phyloP scores from a whole-genome alignment of 2,797 vertebrate genomes.

The Spheniscus humboldti region DNA sequence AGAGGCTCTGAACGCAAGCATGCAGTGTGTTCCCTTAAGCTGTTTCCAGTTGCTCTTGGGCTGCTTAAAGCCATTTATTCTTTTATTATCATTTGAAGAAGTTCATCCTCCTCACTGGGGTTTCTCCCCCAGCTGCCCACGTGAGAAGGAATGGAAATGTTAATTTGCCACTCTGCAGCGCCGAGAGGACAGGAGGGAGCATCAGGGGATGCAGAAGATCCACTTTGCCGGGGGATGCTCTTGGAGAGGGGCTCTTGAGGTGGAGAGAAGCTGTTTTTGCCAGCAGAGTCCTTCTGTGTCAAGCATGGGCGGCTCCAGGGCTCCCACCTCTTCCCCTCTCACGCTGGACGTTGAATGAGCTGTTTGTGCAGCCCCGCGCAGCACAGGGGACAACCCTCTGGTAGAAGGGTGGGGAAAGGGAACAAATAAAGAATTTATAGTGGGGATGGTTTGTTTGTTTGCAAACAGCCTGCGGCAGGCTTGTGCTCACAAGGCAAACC shows the following conservation, averaged over 20 bases:
- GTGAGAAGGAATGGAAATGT: background rate
- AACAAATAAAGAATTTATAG: background rate
- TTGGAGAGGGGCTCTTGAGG: background rate
- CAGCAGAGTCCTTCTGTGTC: background rate
- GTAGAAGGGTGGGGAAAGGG: background rate
- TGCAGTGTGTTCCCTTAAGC: background rate
- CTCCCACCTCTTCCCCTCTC: background rate
- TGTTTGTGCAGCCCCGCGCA: background rate
- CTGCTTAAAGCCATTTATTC: background rate
- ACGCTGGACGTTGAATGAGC: background rate
- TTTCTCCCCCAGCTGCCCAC: background rate
- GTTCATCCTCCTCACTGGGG: background rate
- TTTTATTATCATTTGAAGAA: background rate
- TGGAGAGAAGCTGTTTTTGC: background rate
- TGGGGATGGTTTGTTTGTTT: background rate
- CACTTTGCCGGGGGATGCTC: rapidly evolving
- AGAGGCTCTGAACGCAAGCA: background rate
- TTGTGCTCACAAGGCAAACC: background rate
- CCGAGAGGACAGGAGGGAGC: background rate
- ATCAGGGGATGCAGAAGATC: background rate
- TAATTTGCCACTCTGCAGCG: background rate
- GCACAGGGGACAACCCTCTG: background rate
- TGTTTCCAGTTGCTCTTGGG: background rate
- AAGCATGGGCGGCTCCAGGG: rapidly evolving
- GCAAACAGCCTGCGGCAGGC: background rate